Conservation (phyloP, 2,113 vertebrate species). For the Hypanus sabinus region DNA sequence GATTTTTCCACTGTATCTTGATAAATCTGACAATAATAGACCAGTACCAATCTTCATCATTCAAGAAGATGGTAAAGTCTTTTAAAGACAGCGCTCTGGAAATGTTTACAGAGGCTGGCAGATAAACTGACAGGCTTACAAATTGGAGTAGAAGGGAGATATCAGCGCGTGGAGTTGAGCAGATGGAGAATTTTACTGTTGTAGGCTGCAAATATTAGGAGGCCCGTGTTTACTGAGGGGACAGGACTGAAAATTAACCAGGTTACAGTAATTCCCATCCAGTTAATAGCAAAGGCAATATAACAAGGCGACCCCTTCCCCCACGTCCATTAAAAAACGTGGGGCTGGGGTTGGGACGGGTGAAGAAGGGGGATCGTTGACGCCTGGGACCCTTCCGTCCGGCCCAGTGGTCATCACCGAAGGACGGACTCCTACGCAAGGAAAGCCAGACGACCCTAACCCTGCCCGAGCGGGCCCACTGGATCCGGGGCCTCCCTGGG, state of each 20-base stretch:
- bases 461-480: neutral
- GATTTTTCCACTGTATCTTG: too few species aligned
- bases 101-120: neutral
- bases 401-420: neutral
- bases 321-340: too few species aligned
- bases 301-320: neutral
- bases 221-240: neutral
- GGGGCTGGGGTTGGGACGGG: too few species aligned
- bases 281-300: neutral
- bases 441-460: neutral
- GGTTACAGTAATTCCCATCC: neutral
- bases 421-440: neutral
- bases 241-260: neutral
- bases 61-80: neutral
- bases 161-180: neutral
- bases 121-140: neutral
- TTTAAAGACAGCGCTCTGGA: neutral
- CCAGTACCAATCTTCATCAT: neutral
- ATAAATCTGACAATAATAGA: too few species aligned
- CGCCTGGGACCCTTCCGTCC: neutral
- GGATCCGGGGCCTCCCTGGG: too few species aligned
- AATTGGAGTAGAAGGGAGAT: neutral
- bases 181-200: neutral
- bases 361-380: too few species aligned
- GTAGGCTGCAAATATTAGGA: neutral